A percentile compares a stretch with the other conserved stretches of the same genome.
Evolutionary conservation across 1,140 invertebrate genomes (phyloP).

Genomic region (Panulirus ornatus): DNA sequence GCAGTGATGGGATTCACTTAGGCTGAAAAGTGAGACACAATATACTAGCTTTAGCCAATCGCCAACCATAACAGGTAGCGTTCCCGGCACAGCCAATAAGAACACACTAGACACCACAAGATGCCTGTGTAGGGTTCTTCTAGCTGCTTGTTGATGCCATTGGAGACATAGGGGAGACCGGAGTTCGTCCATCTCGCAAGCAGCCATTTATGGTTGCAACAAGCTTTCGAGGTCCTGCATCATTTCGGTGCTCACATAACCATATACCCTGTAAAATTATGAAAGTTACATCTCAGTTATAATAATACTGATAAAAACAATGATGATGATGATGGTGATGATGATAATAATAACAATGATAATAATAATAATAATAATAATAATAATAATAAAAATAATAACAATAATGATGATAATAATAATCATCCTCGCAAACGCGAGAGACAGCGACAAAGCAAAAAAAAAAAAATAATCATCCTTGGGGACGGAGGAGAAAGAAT

Average conservation of each 20-base stretch:
- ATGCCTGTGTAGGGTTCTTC: conserved; percentile 61
- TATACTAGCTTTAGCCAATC: conserved; percentile 33
- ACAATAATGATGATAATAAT: too few relatives aligned
- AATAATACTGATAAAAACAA: too few relatives aligned
- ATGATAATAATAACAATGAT: too few relatives aligned
- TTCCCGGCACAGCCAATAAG: conserved; percentile 49
- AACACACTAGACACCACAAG: conserved; percentile 53
- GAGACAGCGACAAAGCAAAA: too few relatives aligned
- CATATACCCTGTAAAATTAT: conserved; percentile 87
- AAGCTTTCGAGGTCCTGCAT: conserved; percentile 94
- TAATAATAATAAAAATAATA: too few relatives aligned
- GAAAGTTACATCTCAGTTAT: neutral
- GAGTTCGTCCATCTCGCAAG: conserved; percentile 86
- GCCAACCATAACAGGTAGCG: conserved; percentile 24
- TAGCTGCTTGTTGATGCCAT: conserved; percentile 91
- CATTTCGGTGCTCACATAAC: conserved; percentile 97
- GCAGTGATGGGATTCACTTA: conserved; percentile 1
- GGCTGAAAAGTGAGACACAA: conserved; percentile 37
- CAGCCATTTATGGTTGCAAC: conserved; percentile 94
- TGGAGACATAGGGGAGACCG: conserved; percentile 88
- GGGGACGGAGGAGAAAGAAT: too few relatives aligned
- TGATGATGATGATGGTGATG: too few relatives aligned
- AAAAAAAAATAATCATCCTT: too few relatives aligned
- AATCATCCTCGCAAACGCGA: too few relatives aligned
- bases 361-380: too few relatives aligned